Conservation (phyloP, 2,113 vertebrate genomes). For the Sisor rabdophorus region DNA sequence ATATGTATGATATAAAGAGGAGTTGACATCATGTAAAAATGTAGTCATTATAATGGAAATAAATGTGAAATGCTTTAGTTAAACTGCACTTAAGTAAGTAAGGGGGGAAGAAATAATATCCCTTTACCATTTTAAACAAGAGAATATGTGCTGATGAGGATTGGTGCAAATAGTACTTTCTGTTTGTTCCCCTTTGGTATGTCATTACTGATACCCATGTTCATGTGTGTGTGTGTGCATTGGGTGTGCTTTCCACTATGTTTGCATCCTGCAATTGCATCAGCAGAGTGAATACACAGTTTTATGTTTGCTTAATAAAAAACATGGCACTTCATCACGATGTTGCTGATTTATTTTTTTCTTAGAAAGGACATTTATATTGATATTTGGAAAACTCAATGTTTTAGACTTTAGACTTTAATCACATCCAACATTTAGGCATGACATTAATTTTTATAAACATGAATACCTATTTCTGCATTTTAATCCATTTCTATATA, state of each 20-base stretch:
- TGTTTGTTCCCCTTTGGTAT: neutral
- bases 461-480: neutral
- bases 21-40: neutral
- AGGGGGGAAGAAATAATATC: too few species aligned
- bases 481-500: neutral
- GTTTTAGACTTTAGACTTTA: neutral
- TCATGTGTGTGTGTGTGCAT: too few species aligned
- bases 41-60: neutral
- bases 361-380: neutral
- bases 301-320: conserved; percentile 30
- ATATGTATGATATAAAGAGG: neutral
- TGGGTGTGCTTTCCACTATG: neutral
- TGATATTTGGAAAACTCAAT: neutral
- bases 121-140: neutral
- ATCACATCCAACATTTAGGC: neutral
- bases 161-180: neutral
- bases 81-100: neutral
- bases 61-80: neutral
- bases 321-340: conserved; percentile 14
- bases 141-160: neutral
- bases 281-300: neutral
- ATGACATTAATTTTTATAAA: neutral
- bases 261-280: neutral
- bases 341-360: neutral
- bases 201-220: neutral